A percentile compares a stretch with the other conserved stretches of the same genome.
These are phyloP conservation scores for Esperia sulphurella DNA, from an alignment of 2,888 invertebrate genomes.

Conservation along the genomic window DNA sequence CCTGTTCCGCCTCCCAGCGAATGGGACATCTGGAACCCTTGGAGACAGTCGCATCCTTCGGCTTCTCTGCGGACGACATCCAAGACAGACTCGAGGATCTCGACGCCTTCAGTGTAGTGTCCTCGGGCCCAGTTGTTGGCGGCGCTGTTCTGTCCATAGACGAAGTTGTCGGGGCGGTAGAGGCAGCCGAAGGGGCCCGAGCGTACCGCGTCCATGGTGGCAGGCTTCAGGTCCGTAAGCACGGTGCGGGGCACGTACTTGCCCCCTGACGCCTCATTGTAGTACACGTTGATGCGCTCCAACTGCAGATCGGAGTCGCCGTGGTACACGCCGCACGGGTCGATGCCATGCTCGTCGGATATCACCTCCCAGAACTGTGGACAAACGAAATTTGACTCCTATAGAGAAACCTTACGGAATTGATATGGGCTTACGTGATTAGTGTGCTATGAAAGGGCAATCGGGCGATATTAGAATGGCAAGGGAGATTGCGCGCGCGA, in stretches of 20 bases:
- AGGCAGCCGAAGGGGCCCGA: constrained; percentile 91
- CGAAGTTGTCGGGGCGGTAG: constrained; percentile 93
- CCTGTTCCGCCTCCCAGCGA: constrained; percentile 81
- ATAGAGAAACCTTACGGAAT: too few species aligned
- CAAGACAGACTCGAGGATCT: constrained; percentile 88
- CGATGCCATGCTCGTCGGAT: constrained; percentile 88
- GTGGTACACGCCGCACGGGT: constrained; percentile 83
- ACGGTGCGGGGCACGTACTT: constrained; percentile 70
- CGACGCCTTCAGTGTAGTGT: constrained; percentile 97
- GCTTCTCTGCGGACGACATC: constrained; percentile 91
- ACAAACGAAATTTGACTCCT: constrained; percentile 9
- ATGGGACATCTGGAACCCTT: constrained; percentile 91
- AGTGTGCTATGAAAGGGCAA: too few species aligned
- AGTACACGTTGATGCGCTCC: constrained; percentile 88
- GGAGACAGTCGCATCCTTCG: constrained; percentile 94
- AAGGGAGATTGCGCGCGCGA: too few species aligned
- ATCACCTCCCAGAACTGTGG: constrained; percentile 88
- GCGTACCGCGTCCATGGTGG: constrained; percentile 90
- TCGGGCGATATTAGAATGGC: too few species aligned
- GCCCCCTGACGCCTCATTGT: constrained; percentile 82
- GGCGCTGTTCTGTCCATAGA: constrained; percentile 81
- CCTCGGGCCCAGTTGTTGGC: constrained; percentile 80
- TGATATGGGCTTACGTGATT: too few species aligned
- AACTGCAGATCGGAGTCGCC: constrained; percentile 86
- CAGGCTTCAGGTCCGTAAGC: constrained; percentile 61